These are phyloP conservation scores for Timandra comae DNA, from an alignment of 2,888 invertebrate species.

Conservation along the genomic window DNA sequence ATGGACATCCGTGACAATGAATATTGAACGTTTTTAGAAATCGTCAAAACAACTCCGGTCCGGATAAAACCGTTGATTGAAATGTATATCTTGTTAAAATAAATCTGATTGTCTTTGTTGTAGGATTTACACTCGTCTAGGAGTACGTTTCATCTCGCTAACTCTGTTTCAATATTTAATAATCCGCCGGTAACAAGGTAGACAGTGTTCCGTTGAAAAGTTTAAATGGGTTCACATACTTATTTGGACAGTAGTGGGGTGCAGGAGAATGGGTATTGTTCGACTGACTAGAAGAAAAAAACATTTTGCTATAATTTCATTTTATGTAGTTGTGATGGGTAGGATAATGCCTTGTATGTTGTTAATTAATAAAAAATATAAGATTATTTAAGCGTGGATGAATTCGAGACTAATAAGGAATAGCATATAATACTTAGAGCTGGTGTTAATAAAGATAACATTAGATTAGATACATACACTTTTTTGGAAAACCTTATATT, in stretches of 20 bases:
- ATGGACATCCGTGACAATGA: conserved; percentile 61
- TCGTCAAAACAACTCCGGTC: conserved; percentile 3
- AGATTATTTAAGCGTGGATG: too few relatives aligned
- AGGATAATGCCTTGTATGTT: too few relatives aligned
- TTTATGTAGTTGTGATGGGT: too few relatives aligned
- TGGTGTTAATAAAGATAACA: too few relatives aligned
- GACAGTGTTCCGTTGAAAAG: conserved; percentile 50
- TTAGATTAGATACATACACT: too few relatives aligned
- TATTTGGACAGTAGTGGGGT: background rate
- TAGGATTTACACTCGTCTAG: conserved; percentile 46
- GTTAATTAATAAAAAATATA: too few relatives aligned
- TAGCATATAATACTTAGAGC: too few relatives aligned
- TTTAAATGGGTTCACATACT: conserved; percentile 62
- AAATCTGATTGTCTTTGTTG: conserved; percentile 54
- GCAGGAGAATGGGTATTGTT: too few relatives aligned
- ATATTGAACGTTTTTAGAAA: conserved; percentile 36
- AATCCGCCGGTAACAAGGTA: conserved; percentile 72
- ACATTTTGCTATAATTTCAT: too few relatives aligned
- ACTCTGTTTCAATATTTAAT: conserved; percentile 73
- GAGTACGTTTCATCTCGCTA: conserved; percentile 59
- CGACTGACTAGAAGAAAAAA: too few relatives aligned
- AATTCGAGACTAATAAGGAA: too few relatives aligned
- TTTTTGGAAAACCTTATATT: too few relatives aligned
- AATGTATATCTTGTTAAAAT: conserved; percentile 44
- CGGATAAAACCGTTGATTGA: conserved; percentile 30